Conservation (phyloP, 1,140 invertebrate species). For the Goniozus legneri region DNA sequence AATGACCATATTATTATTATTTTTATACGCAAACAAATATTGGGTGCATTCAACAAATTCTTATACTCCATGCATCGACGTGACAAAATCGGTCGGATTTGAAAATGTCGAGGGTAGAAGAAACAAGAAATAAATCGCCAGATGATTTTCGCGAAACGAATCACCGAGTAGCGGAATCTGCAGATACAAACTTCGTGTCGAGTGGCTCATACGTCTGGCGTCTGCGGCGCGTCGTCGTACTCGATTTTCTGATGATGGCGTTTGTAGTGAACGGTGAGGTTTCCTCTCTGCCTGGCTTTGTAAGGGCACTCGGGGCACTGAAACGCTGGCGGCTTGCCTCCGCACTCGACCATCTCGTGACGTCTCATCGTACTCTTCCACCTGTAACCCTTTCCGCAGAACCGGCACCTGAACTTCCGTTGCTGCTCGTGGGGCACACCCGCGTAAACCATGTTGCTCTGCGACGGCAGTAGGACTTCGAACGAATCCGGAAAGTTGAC, state of each 20-base stretch:
- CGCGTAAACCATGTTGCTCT: constrained; percentile 44
- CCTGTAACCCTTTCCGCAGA: constrained; percentile 76
- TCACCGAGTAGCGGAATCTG: not conserved
- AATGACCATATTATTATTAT: too few species aligned
- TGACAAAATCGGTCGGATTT: too few species aligned
- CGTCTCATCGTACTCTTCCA: constrained; percentile 79
- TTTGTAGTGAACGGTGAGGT: constrained; percentile 75
- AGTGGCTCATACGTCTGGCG: too few species aligned
- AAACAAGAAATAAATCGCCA: not conserved
- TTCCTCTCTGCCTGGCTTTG: constrained; percentile 74
- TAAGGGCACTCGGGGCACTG: constrained; percentile 78
- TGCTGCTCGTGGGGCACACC: constrained; percentile 58
- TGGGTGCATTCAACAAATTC: too few species aligned
- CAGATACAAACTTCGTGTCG: constrained; percentile 12
- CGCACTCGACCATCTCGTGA: constrained; percentile 82
- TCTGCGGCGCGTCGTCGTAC: constrained; percentile 38
- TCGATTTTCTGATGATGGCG: constrained; percentile 63
- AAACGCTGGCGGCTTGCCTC: constrained; percentile 78
- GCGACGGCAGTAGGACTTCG: constrained; percentile 46
- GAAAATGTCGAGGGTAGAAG: too few species aligned
- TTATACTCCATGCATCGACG: too few species aligned
- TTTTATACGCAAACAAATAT: too few species aligned
- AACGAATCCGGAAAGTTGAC: constrained; percentile 53
- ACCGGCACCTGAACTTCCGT: constrained; percentile 70
- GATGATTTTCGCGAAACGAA: not conserved